A percentile compares a stretch with the other conserved stretches of the same genome.
Evolutionary conservation across 1,140 invertebrate species (phyloP).

Genomic region (Cotesia glomerata): DNA sequence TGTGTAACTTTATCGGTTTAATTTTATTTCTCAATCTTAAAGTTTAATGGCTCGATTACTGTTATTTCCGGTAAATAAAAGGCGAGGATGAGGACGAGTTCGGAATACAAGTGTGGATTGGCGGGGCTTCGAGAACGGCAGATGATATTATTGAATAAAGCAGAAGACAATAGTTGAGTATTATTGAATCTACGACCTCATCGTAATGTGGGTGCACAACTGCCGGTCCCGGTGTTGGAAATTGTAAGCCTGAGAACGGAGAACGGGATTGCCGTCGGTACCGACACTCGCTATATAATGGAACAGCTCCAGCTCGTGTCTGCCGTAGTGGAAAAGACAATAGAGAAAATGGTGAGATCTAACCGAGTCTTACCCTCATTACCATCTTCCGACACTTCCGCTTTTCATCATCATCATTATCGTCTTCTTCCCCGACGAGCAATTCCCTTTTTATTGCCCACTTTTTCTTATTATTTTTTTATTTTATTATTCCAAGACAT

Average conservation of each 20-base stretch:
- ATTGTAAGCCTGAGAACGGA: not conserved
- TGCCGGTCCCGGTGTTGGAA: not conserved
- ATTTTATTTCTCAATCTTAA: no score
- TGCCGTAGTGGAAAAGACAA: not conserved
- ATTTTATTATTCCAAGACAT: not conserved
- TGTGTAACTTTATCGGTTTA: not conserved
- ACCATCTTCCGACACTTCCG: constrained; percentile 10
- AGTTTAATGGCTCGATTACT: no score
- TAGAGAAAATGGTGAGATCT: not conserved
- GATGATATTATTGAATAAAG: not conserved
- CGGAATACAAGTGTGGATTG: not conserved
- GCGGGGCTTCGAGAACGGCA: not conserved
- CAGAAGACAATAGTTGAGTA: not conserved
- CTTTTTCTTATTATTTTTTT: not conserved
- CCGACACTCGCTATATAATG: not conserved
- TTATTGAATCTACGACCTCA: constrained; percentile 15
- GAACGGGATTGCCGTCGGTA: no score
- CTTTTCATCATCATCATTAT: not conserved
- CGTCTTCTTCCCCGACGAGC: not conserved
- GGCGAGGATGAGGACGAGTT: not conserved
- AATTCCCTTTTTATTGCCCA: not conserved
- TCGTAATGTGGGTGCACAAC: not conserved
- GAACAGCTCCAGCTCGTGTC: not conserved
- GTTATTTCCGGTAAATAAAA: constrained; percentile 7
- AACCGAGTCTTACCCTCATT: not conserved